Base-by-base conservation (phyloP, 2,888 invertebrate genomes). In the Drosophila nr. perissopoda region DNA sequence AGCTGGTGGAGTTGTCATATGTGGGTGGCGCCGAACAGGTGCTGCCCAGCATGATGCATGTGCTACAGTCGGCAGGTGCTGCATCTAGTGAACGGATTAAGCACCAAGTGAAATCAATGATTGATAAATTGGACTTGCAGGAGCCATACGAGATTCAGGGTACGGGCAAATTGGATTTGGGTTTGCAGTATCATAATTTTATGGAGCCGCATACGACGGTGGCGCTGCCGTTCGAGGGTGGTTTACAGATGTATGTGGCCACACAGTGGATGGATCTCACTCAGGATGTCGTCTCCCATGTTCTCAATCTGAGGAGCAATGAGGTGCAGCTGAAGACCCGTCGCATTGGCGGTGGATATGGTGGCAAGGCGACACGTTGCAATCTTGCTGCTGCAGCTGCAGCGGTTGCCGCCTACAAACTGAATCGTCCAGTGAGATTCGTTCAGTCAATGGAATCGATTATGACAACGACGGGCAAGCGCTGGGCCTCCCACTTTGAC, bases 261-360 rank as follows among this genome's bases (percentile, higher is more conserved):
- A 94, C 95, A 0, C 96, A 96, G 80, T 95, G 94, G 94, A 93
- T 95, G 79, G 95, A 96, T 81, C 90, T 95, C 13, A 92, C 93
- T 0, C 96, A 96, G 88, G 89, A 94, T 29, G 94, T 94, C 1
- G 93, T 96, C 7, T 94, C 96, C 0, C 88, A 93, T 29, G 93
- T 94, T 31, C 93, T 96, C 1, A 94, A 94, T 10, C 83, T 96
- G 25, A 94, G 94, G 13, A 93, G 94, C 62, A 95, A 96, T 88
- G 94, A 97, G 56, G 94, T 97, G n/a, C 95, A 96, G 74, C 93
- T 97, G 0, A 93, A 94, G 51, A 96, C 97, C 0, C 94, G 95
- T 7, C 95, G 97, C 48, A 81, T 97, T 4, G 98, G 98, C 3
- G 98, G 98, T 16, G 96, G 94, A 0, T 98, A 96, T 90, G 98